Base-by-base conservation (phyloP, 2,113 vertebrate species). In the Mormyrus lacerda region DNA sequence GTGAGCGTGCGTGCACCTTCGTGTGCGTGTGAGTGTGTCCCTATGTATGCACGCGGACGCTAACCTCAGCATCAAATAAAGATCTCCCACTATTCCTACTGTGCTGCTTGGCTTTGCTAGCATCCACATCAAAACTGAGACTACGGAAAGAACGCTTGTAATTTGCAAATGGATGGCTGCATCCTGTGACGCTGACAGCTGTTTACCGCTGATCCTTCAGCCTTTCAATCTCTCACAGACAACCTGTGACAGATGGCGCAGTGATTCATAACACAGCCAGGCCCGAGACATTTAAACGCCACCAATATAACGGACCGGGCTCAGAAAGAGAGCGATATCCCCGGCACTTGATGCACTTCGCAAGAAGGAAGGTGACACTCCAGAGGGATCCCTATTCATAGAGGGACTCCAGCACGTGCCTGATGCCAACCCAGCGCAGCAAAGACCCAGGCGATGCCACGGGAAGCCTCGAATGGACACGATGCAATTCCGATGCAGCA, bases 181-280 rank as follows among this genome's bases (percentile, higher is more conserved):
- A 83, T 53, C 73, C 84, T 65, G 73, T 53, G 53, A 85, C 24
- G 79, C 53, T 85, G 82, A 88, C 87, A 90, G 87, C 87, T 88
- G 90, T 88, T 90, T 89, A 88, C 87, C 45, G n/a, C 55, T 44
- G n/a, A 58, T 73, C 87, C 87, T 87, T 53, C 90, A 51, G 84
- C 83, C 82, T 76, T 69, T 88, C 82, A 19, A 51, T 85, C 47
- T 86, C 58, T 48, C 42, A 27, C 58, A 85, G 87, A 85, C 87
- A 85, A 73, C 90, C n/a, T 88, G 47, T 88, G 87, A 88, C 90
- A 89, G 89, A 83, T 65, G 87, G 73, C 5, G 7, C 87, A 53
- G 79, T 69, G 45, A 45, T 39, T 61, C 53, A 19, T 79, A 42
- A 58, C 87, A 69, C 79, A 50, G 79, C 17, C 11, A 79, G 42